A percentile compares a stretch with the other conserved stretches of the same genome.
phyloP scores from a whole-genome alignment of 2,888 invertebrate species.

The Ormyrus labotus region DNA sequence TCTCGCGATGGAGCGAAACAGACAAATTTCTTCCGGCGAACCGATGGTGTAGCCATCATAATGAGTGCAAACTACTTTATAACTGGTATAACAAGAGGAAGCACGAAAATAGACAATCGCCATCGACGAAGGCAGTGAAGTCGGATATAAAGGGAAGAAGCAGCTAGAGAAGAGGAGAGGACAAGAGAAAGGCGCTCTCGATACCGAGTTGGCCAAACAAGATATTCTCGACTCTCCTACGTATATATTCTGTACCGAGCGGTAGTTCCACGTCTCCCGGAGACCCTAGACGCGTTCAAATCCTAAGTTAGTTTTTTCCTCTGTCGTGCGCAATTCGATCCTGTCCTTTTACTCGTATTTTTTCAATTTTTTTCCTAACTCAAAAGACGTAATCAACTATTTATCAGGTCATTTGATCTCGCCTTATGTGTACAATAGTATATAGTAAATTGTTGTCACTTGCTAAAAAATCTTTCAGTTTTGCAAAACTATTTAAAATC shows the following conservation, averaged over 20 bases:
- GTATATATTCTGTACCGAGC: constrained; percentile 3
- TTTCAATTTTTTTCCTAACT: not conserved
- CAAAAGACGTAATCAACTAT: constrained; percentile 11
- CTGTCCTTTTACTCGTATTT: constrained; percentile 10
- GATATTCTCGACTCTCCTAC: constrained; percentile 55
- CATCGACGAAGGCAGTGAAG: constrained; percentile 63
- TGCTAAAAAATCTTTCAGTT: no score
- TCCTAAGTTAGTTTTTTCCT: constrained; percentile 46
- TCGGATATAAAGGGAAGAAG: constrained; percentile 57
- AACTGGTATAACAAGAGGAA: constrained; percentile 63
- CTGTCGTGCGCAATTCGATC: not conserved
- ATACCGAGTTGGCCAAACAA: constrained; percentile 61
- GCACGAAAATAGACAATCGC: constrained; percentile 64
- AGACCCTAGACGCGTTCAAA: constrained; percentile 33
- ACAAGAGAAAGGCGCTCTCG: constrained; percentile 15
- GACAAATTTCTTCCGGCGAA: constrained; percentile 13
- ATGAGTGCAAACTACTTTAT: constrained; percentile 42
- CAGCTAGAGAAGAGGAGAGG: constrained; percentile 15
- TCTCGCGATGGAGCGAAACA: not conserved
- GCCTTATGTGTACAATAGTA: not conserved
- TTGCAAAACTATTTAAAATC: no score
- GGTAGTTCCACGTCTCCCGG: not conserved
- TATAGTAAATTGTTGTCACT: no score
- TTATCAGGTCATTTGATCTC: not conserved
- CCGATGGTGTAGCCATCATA: not conserved